Evolutionary conservation across 2,797 vertebrate species (phyloP), one percentile per base, ranked within the genome.

Genomic region (Australoheros facetus): DNA sequence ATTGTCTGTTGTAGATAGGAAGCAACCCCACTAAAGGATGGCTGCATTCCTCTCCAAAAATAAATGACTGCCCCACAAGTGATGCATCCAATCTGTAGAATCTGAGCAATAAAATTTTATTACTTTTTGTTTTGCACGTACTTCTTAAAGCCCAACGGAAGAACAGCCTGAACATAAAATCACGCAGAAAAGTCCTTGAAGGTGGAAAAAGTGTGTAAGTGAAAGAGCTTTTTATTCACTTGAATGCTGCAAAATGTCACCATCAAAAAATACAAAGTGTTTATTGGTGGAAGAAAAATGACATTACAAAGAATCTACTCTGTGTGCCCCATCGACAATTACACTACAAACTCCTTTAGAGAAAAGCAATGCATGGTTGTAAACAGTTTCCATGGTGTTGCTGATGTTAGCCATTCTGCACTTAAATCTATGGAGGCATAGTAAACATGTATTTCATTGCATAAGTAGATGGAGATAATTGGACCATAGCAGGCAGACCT

Each of bases 391-490:
- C 23, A 26, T 1, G 11, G 32, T 72, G 64, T 23, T 86, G 78
- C 75, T 86, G 73, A 80, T 48, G 56, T 72, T 75, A 23, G 69
- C 56, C 19, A 2, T 51, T 79, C 59, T 37, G 28, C 26, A 59
- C 32, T 78, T 16, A 81, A 78, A 73, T 81, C 78, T 81, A 71
- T 13, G 16, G 48, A 34, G 70, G 34, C 19, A 72, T 30, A 56
- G 72, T 23, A 86, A 84, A 74, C 75, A 83, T 62, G 51, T 34
- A 53, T 74, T 81, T 75, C 72, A 32, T 56, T 80, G 71, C 71
- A 77, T 78, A 77, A 75, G 78, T 55, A 16, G n/a, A 60, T 45
- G n/a, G 3, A 59, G 51, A 60, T 85, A 86, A 87, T 77, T 82
- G 85, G 72, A 75, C 60, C 56, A 69, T 26, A 78, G 82, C 59